Evolutionary conservation across 2,888 invertebrate species (phyloP), one percentile per base, ranked within the genome.

Genomic region (Drosophila mimetica): DNA sequence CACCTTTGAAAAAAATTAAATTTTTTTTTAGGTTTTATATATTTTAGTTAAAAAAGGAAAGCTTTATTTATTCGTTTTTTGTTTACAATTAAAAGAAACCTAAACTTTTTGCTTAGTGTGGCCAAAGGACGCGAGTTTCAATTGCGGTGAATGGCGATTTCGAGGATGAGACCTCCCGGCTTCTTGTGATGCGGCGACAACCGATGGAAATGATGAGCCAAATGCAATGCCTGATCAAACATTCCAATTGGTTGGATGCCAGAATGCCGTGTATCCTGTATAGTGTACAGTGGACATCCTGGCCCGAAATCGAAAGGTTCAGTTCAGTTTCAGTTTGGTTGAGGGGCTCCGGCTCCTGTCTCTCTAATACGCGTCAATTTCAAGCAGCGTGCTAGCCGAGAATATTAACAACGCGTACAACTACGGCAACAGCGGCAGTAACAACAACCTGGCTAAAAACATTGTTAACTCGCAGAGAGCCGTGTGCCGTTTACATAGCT

Each of bases 181-280:
- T 28, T 34, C 58, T 52, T 69, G 20, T 50, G 59, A 22, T 59
- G 46, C 34, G 60, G 44, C 32, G 11, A 25, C 32, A 25, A 14
- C 44, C 50, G 53, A 48, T 72, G 59, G 44, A 36, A 51, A 69
- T 74, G 77, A 76, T 71, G 83, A 70, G 63, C 61, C 54, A 57
- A 81, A 73, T 71, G 74, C 77, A 75, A 81, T 75, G 77, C 59
- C 78, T 77, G 86, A 86, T 86, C 86, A 86, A 83, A 77, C 81
- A 86, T 74, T 80, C 76, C 74, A 58, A 86, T 83, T 84, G 81
- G 74, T 71, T 77, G 60, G 60, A 71, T 48, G 52, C 58, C 41
- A 39, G 44, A 39, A 59, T 54, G 54, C 66, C 22, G 13, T 32
- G 37, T 9, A 42, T 36, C 41, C n/a, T n/a, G n/a, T n/a, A n/a